Conservation (phyloP, 2,113 vertebrate genomes). For the Erinaceus europaeus region DNA sequence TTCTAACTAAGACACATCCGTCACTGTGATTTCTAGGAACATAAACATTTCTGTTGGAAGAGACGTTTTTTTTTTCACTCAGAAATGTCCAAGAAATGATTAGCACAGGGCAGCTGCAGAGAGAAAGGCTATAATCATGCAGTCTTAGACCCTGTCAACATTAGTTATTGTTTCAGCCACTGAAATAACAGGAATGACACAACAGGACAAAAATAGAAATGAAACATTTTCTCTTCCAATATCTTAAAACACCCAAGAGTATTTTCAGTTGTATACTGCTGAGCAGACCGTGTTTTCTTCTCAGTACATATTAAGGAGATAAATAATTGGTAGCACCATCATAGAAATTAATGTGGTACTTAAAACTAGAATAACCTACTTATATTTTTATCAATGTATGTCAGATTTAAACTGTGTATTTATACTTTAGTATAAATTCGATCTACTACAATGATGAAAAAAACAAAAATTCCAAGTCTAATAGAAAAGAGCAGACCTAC, state of each 20-base stretch:
- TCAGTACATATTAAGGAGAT: neutral
- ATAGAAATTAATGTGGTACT: neutral
- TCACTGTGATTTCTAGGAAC: constrained; percentile 32
- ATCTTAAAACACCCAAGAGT: neutral
- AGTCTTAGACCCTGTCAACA: constrained; percentile 30
- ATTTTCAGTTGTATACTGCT: neutral
- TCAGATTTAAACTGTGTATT: neutral
- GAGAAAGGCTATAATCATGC: constrained; percentile 41
- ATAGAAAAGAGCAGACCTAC: constrained; percentile 35
- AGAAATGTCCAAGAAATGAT: constrained; percentile 56
- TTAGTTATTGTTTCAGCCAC: constrained; percentile 37
- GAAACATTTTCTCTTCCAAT: neutral
- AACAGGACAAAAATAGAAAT: constrained; percentile 27
- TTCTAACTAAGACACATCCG: constrained; percentile 13
- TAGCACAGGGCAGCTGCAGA: neutral
- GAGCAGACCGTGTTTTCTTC: neutral
- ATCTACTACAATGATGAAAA: constrained; percentile 13
- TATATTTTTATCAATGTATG: constrained; percentile 49
- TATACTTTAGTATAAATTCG: constrained; percentile 37
- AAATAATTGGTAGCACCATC: too few species aligned
- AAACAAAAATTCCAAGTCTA: constrained; percentile 31
- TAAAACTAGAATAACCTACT: constrained; percentile 53
- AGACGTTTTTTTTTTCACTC: neutral
- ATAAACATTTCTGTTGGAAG: neutral
- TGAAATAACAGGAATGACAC: neutral